Evolutionary conservation across 2,888 invertebrate genomes (phyloP).

Genomic region (Plebejus anna): DNA sequence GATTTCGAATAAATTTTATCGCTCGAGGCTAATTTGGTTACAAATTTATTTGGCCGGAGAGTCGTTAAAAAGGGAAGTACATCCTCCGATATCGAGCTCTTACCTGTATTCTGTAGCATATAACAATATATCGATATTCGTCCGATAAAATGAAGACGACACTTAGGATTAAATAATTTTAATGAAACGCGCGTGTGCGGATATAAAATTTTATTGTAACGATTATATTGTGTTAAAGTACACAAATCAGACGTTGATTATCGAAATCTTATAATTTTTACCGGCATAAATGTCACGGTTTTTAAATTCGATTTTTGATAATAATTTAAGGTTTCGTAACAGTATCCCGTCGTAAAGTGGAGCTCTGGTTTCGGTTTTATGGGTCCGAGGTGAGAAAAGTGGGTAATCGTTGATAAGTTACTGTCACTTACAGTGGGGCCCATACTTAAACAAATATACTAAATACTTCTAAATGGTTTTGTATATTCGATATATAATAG

Average conservation of each 20-base stretch:
- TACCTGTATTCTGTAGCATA: conserved; percentile 70
- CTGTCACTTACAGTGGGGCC: neutral
- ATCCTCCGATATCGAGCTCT: conserved; percentile 66
- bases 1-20: conserved; percentile 80
- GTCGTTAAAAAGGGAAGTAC: conserved; percentile 77
- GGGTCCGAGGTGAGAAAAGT: neutral
- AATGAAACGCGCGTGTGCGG: conserved; percentile 38
- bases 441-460: neutral
- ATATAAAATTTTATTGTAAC: conserved; percentile 68
- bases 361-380: conserved; percentile 19
- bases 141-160: conserved; percentile 75
- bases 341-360: conserved; percentile 13
- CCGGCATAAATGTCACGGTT: conserved; percentile 14
- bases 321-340: conserved; percentile 23
- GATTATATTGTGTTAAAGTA: conserved; percentile 54
- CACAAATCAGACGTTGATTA: conserved; percentile 53
- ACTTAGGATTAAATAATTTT: conserved; percentile 76
- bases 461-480: neutral
- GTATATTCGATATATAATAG: neutral
- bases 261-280: conserved; percentile 52
- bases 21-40: conserved; percentile 79
- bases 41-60: conserved; percentile 78
- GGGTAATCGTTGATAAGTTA: conserved; percentile 17
- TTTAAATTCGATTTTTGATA: conserved; percentile 28
- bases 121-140: conserved; percentile 76